phyloP scores from a whole-genome alignment of 2,888 invertebrate species.

The Hymenopus coronatus region DNA sequence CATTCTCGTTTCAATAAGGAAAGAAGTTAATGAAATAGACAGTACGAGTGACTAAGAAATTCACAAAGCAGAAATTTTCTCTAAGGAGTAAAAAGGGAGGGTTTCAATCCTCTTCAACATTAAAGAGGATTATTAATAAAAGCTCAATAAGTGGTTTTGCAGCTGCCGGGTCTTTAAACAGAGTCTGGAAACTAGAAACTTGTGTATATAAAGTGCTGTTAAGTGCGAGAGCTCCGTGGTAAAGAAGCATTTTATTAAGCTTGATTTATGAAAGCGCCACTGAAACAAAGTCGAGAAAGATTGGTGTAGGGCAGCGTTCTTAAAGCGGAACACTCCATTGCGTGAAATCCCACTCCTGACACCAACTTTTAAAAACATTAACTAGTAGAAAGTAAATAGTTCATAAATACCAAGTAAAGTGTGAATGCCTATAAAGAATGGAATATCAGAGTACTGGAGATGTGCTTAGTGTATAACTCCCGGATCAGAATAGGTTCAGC shows the following conservation, averaged over 20 bases:
- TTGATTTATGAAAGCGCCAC: background rate
- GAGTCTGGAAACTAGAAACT: background rate
- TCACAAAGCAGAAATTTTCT: too few species aligned
- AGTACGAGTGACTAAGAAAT: too few species aligned
- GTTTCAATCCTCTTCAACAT: background rate
- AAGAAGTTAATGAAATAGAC: too few species aligned
- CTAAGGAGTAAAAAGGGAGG: too few species aligned
- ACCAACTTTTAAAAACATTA: background rate
- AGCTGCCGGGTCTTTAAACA: background rate
- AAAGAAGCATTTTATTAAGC: background rate
- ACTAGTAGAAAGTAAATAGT: too few species aligned
- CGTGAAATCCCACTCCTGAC: background rate
- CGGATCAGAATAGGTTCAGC: too few species aligned
- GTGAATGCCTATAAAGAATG: too few species aligned
- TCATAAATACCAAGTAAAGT: accelerated
- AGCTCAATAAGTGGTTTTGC: background rate
- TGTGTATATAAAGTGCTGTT: background rate
- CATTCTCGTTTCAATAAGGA: too few species aligned
- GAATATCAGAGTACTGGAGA: too few species aligned
- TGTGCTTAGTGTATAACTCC: too few species aligned
- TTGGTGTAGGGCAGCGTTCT: background rate
- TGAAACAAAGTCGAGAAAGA: background rate
- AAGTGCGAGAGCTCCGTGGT: background rate
- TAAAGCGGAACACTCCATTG: background rate
- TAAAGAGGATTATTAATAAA: background rate